phyloP scores from a whole-genome alignment of 2,797 vertebrate species.

The Novumbra hubbsi region DNA sequence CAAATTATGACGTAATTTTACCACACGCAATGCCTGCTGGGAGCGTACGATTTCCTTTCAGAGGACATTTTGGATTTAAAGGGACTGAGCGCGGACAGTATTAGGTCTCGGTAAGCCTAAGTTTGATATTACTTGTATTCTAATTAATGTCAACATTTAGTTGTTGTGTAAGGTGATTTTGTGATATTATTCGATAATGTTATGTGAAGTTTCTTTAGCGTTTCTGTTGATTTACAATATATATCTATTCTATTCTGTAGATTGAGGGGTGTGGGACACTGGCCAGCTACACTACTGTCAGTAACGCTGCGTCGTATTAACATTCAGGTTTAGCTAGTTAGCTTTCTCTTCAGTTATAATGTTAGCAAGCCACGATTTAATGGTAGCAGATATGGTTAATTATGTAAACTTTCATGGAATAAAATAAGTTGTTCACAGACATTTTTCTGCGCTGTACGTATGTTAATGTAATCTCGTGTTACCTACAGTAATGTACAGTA shows the following conservation, averaged over 20 bases:
- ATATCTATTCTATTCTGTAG: background rate
- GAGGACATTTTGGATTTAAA: conserved; percentile 79
- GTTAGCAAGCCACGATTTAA: too few species aligned
- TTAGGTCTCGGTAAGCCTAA: conserved; percentile 65
- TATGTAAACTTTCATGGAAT: too few species aligned
- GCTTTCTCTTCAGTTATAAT: too few species aligned
- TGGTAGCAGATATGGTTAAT: too few species aligned
- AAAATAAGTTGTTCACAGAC: too few species aligned
- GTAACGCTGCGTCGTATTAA: too few species aligned
- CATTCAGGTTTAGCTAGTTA: too few species aligned
- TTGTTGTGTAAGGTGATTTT: background rate
- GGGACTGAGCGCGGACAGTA: conserved; percentile 60
- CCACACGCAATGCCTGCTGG: conserved; percentile 49
- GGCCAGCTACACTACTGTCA: too few species aligned
- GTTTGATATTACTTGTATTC: background rate
- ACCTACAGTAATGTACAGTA: too few species aligned
- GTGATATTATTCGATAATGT: background rate
- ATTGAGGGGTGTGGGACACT: too few species aligned
- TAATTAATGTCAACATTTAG: background rate
- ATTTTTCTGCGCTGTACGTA: too few species aligned
- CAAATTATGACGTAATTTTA: conserved; percentile 63
- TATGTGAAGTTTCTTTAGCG: background rate
- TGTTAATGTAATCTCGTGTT: too few species aligned
- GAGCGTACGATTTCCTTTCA: conserved; percentile 34
- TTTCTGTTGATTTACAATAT: background rate